Evolutionary conservation across 2,113 vertebrate genomes (phyloP), one percentile per base, ranked within the genome.

Genomic region (Thalassoma bifasciatum): DNA sequence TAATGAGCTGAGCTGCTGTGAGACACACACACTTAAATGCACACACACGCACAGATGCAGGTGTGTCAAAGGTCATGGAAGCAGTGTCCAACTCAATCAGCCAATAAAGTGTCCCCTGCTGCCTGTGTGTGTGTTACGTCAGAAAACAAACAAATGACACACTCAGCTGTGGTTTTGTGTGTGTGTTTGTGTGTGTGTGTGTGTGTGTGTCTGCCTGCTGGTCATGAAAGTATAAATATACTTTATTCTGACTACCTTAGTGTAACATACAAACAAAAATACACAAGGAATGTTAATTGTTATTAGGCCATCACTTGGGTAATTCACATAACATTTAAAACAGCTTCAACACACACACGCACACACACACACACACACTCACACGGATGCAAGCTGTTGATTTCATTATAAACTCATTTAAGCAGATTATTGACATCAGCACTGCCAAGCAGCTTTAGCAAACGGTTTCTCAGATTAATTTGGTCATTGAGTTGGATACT

Each of bases 11-110:
- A 52, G 14, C 38, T 10, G 21, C 34, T 26, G 46, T 23, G 51
- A 42, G 19, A 23, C 30, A 30, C 16, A 46, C 44, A 46, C 44
- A 42, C 44, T 8, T 14, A n/a, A 40, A 21, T 12, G 5, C 40
- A 3, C 40, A 42, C 40, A 37, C 53, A 58, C 51, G 58, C 22
- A 40, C 22, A n/a, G 2, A 21, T 21, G 5, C 38, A 51, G 36
- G 60, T 36, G 53, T 58, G 68, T 72, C 16, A 72, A 72, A 66
- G 61, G 68, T 72, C 56, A 54, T 40, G 40, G 40, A 26, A 14
- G 54, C 26, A 17, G 11, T 46, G 53, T 70, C 66, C 36, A n/a
- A 57, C 40, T 71, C 36, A 63, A 42, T 62, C 37, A 74, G 37
- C 26, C 26, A 40, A 22, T 14, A 46, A 24, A 53, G 17, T 40